phyloP scores from a whole-genome alignment of 2,888 invertebrate species.

The Cryptus armator region DNA sequence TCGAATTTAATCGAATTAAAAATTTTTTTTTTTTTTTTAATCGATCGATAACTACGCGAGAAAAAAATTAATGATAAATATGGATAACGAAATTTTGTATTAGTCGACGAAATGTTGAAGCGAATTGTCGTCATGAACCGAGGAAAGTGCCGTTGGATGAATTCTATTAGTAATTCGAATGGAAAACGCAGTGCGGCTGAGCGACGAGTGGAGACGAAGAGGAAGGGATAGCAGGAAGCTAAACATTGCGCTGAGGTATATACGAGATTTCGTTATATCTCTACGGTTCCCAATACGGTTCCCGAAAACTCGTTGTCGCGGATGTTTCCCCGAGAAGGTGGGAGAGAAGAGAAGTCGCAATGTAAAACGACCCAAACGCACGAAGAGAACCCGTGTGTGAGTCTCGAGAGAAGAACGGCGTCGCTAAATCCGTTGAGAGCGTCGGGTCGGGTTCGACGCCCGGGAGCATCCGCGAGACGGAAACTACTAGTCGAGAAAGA shows the following conservation, averaged over 20 bases:
- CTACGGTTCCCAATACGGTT: constrained; percentile 30
- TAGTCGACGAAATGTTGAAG: neutral
- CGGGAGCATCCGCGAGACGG: constrained; percentile 58
- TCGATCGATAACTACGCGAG: neutral
- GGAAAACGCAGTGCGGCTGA: neutral
- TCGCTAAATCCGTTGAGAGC: constrained; percentile 63
- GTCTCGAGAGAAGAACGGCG: constrained; percentile 12
- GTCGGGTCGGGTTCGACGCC: constrained; percentile 65
- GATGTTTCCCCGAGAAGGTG: neutral
- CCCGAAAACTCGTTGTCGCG: constrained; percentile 13
- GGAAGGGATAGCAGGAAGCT: neutral
- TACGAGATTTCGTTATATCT: constrained; percentile 1
- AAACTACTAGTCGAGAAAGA: constrained; percentile 46
- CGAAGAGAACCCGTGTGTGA: neutral
- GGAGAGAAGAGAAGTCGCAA: neutral
- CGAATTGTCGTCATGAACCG: neutral
- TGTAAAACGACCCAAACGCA: constrained; percentile 5
- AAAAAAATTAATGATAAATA: neutral
- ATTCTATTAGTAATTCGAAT: constrained; percentile 1
- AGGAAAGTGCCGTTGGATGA: neutral
- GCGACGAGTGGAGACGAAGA: neutral
- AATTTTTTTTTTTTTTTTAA: neutral
- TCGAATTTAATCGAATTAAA: too few relatives aligned
- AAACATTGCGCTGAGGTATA: too few relatives aligned
- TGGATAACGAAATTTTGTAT: neutral